Percentiles rank a stretch among this genome's conserved stretches.
These are phyloP conservation scores for Galbula dea DNA, from an alignment of 2,113 vertebrate genomes.

Conservation along the genomic window DNA sequence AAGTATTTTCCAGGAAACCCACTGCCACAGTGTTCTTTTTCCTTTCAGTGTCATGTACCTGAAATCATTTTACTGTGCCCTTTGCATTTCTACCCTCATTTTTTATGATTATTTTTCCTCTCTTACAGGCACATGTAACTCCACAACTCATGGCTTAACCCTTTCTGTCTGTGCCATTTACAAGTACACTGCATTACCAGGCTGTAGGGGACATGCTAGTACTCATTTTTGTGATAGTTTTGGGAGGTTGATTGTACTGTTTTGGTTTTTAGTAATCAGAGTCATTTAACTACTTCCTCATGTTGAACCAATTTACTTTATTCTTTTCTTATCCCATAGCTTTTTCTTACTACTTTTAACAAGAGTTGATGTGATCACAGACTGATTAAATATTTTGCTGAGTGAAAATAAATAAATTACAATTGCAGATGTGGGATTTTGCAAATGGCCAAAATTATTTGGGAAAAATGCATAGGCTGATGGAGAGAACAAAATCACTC, in stretches of 20 bases:
- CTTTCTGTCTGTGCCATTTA: not conserved
- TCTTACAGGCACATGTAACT: not conserved
- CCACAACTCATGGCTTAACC: not conserved
- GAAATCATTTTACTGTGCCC: not conserved
- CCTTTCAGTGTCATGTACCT: not conserved
- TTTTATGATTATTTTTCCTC: not conserved
- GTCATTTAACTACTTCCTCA: not conserved
- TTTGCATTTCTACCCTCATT: not conserved
- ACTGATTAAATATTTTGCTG: not conserved
- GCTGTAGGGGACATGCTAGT: not conserved
- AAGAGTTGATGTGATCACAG: not conserved
- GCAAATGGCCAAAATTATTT: not conserved
- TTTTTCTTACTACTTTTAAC: not conserved
- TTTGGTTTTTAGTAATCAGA: not conserved
- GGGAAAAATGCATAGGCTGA: not conserved
- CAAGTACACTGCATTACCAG: not conserved
- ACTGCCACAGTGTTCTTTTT: not conserved
- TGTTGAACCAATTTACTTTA: not conserved
- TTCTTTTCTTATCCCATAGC: not conserved
- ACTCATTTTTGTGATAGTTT: not conserved
- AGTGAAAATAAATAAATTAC: not conserved
- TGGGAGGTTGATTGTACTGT: not conserved
- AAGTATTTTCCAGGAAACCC: not conserved
- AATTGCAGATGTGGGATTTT: not conserved
- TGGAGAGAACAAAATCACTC: not conserved